phyloP scores from a whole-genome alignment of 1,140 invertebrate genomes.

The Onthophagus taurus region DNA sequence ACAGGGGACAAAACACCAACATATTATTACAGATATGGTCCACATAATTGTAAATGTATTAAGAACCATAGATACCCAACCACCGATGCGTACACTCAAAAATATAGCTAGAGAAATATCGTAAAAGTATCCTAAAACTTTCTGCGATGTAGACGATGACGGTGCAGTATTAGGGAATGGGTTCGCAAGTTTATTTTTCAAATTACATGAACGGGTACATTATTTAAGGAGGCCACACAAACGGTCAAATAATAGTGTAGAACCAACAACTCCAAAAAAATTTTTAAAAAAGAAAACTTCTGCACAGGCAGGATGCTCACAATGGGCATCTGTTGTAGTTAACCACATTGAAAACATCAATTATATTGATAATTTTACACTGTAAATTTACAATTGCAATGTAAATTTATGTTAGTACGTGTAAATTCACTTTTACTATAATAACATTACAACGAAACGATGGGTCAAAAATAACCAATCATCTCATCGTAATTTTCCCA shows the following conservation, averaged over 20 bases:
- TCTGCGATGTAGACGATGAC: conserved; percentile 11
- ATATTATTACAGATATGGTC: conserved; percentile 9
- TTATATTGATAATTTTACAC: neutral
- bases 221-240: conserved; percentile 14
- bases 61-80: neutral
- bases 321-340: neutral
- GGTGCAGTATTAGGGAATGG: conserved; percentile 12
- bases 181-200: neutral
- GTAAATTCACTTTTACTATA: no score
- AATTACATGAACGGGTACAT: conserved; percentile 6
- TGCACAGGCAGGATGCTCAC: neutral
- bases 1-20: neutral
- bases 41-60: conserved; percentile 12
- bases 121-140: conserved; percentile 9
- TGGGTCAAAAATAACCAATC: no score
- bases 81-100: conserved; percentile 1
- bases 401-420: no score
- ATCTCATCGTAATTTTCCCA: no score
- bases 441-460: no score
- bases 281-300: neutral
- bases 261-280: neutral
- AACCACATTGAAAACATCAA: neutral
- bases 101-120: conserved; percentile 10
- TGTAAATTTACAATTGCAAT: no score
- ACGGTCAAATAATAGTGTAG: neutral